Conservation (phyloP, 2,113 vertebrate genomes). For the Neolamprologus modestus region DNA sequence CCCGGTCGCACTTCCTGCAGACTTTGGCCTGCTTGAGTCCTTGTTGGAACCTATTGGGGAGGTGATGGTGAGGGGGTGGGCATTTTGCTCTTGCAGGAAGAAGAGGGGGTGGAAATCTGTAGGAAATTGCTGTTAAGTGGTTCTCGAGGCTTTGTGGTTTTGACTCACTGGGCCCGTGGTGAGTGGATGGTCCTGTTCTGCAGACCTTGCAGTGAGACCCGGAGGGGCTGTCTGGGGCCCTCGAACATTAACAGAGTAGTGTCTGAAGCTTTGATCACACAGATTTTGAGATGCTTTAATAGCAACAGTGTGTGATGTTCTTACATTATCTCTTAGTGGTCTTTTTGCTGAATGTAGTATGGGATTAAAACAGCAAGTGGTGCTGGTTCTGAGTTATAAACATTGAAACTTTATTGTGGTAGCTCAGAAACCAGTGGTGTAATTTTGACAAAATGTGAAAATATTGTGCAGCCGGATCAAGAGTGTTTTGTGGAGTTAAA, state of each 20-base stretch:
- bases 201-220: constrained; percentile 11
- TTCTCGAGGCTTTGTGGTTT: constrained; percentile 68
- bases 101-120: constrained; percentile 39
- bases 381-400: background rate
- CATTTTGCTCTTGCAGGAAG: constrained; percentile 41
- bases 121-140: constrained; percentile 69
- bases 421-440: background rate
- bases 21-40: constrained; percentile 21
- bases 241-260: constrained; percentile 1
- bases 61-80: background rate
- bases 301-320: background rate
- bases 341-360: background rate
- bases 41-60: constrained; percentile 9
- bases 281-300: constrained; percentile 1
- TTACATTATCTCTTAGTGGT: constrained; percentile 6
- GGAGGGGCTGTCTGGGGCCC: constrained; percentile 3
- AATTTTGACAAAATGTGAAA: background rate
- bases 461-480: background rate
- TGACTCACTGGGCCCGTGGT: constrained; percentile 52
- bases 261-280: constrained; percentile 44
- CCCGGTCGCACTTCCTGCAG: constrained; percentile 31
- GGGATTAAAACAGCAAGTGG: background rate
- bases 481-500: background rate
- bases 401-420: background rate
- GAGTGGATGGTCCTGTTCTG: constrained; percentile 36